These are phyloP conservation scores for Micrasema minimum DNA, from an alignment of 1,140 invertebrate genomes.

Conservation along the genomic window DNA sequence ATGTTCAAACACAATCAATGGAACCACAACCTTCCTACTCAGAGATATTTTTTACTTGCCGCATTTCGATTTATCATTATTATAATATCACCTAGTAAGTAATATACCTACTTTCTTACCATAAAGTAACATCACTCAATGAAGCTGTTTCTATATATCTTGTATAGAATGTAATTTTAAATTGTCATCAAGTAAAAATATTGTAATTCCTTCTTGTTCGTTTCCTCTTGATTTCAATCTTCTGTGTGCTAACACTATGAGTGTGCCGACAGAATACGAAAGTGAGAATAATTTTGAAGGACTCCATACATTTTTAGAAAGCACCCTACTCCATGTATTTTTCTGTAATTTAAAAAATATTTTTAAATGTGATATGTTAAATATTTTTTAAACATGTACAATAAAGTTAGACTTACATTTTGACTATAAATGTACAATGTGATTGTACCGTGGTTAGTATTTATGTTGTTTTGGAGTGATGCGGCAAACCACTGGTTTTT, in stretches of 20 bases:
- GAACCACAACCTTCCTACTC: too few relatives aligned
- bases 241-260: slow-evolving; percentile 54
- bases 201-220: slow-evolving; percentile 43
- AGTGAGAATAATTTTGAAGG: slow-evolving; percentile 38
- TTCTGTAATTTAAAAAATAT: slow-evolving; percentile 34
- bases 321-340: slow-evolving; percentile 38
- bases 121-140: slow-evolving; percentile 55
- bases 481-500: slow-evolving; percentile 37
- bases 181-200: slow-evolving; percentile 54
- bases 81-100: too few relatives aligned
- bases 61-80: too few relatives aligned
- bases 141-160: slow-evolving; percentile 54
- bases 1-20: too few relatives aligned
- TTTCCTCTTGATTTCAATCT: slow-evolving; percentile 31
- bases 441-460: slow-evolving; percentile 33
- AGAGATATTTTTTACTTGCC: too few relatives aligned
- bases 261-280: slow-evolving; percentile 38
- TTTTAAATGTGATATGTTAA: too few relatives aligned
- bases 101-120: slow-evolving; percentile 54
- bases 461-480: slow-evolving; percentile 27
- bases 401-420: slow-evolving; percentile 19
- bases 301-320: slow-evolving; percentile 33
- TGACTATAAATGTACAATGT: slow-evolving; percentile 35
- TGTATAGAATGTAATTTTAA: slow-evolving; percentile 56
- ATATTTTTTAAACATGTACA: background rate